Conservation (phyloP, 30 jellyfish, hydroid and myxozoan species). For the Cassiopea andromeda region DNA sequence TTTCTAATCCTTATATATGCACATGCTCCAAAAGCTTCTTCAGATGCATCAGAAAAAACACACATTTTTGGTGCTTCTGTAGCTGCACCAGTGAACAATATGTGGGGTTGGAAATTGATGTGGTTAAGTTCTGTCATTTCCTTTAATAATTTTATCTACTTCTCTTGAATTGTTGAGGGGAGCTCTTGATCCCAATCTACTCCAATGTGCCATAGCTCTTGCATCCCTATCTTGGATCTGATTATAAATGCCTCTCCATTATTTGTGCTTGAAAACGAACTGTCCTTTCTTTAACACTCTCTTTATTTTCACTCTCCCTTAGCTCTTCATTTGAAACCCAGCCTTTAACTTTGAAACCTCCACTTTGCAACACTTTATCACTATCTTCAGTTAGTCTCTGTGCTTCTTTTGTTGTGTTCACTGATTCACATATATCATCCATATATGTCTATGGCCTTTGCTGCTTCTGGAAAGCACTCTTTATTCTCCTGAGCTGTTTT, state of each 20-base stretch:
- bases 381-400: slow-evolving; percentile 44
- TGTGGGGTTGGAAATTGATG: neutral
- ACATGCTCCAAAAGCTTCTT: slow-evolving; percentile 80
- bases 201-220: slow-evolving; percentile 44
- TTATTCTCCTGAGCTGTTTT: slow-evolving; percentile 49
- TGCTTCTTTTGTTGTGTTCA: slow-evolving; percentile 49
- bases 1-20: slow-evolving; percentile 65
- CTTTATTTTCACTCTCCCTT: slow-evolving; percentile 34
- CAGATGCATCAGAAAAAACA: slow-evolving; percentile 22
- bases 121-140: slow-evolving; percentile 13
- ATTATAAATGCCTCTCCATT: neutral
- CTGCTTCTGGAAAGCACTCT: slow-evolving; percentile 47
- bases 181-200: slow-evolving; percentile 9
- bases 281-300: slow-evolving; percentile 6
- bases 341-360: slow-evolving; percentile 57
- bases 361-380: slow-evolving; percentile 36
- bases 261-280: neutral
- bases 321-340: slow-evolving; percentile 37
- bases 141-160: neutral
- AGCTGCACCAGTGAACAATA: neutral
- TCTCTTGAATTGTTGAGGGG: neutral
- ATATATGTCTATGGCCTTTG: slow-evolving; percentile 35
- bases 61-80: neutral
- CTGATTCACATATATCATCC: slow-evolving; percentile 74
- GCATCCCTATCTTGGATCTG: slow-evolving; percentile 62